Evolutionary conservation across 2,113 vertebrate genomes (phyloP).

Genomic region (Dasyprocta punctata): DNA sequence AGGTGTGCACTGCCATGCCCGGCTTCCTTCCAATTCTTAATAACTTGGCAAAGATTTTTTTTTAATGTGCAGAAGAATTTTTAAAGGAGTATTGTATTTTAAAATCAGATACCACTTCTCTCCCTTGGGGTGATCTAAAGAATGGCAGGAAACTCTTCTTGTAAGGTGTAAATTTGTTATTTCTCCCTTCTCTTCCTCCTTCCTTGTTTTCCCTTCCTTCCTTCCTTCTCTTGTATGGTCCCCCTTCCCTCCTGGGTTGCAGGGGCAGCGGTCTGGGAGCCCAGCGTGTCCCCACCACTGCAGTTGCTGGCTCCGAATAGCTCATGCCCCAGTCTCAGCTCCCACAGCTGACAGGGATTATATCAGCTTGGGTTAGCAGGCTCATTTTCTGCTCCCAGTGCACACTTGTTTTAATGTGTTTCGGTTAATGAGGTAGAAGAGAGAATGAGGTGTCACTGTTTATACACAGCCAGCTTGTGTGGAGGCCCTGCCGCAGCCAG

Average conservation of each 20-base stretch:
- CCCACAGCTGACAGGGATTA: slow-evolving; percentile 88
- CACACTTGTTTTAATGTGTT: slow-evolving; percentile 89
- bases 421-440: slow-evolving; percentile 90
- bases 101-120: not conserved
- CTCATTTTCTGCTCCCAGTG: slow-evolving; percentile 89
- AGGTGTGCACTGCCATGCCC: not conserved
- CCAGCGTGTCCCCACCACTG: slow-evolving; percentile 36
- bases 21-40: not conserved
- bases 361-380: slow-evolving; percentile 88
- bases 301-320: slow-evolving; percentile 73
- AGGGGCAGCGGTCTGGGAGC: slow-evolving; percentile 43
- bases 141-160: not conserved
- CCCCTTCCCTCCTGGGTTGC: not conserved
- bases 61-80: not conserved
- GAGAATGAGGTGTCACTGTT: slow-evolving; percentile 88
- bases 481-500: slow-evolving; percentile 52
- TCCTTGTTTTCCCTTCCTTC: not conserved
- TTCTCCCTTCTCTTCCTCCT: not conserved
- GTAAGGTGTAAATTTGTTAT: not conserved
- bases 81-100: not conserved
- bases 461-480: slow-evolving; percentile 82
- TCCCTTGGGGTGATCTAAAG: not conserved
- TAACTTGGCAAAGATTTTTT: not conserved
- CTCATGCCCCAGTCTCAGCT: slow-evolving; percentile 82
- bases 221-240: not conserved